Base-by-base conservation (phyloP, 2,797 vertebrate species). In the Neopelma chrysocephalum region DNA sequence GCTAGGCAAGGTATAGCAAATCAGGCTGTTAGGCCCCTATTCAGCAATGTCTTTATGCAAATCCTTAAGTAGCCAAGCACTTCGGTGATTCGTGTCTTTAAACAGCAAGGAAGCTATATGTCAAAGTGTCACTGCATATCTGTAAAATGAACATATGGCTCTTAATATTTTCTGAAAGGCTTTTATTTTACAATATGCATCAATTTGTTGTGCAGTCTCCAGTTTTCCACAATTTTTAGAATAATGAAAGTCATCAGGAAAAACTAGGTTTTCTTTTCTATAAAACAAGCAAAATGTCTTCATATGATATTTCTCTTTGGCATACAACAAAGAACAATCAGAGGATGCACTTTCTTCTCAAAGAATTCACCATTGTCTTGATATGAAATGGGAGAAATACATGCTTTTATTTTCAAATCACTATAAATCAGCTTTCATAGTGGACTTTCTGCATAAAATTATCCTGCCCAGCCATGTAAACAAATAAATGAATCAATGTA, bases 401-500 rank as follows among this genome's bases (percentile, higher is more conserved):
- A 71, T 27, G 43, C 20, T 81, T 94, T 94, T 89, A 70, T 82
- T 27, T 66, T 92, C 71, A 94, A 89, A 94, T 58, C 60, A 71
- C 56, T 82, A 77, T 61, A 94, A 94, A 94, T 77, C 80, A 89
- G 32, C 66, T 76, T 94, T 90, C 82, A 90, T 91, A 14, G 0
- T 87, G 61, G 70, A 92, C 38, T 94, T 77, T 81, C 50, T 80
- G 60, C 75, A 54, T 68, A 94, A 95, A 90, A 93, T 96, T 92
- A 94, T 48, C 89, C 27, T 94, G 65, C 54, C n/a, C 62, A 87
- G 82, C 57, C n/a, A 83, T 56, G 61, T 90, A 91, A 96, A 90
- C 77, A 96, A 96, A 94, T 94, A 96, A 93, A 96, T 78, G 66
- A 93, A 92, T 95, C 93, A 96, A 83, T 50, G 26, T 36, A 95